phyloP scores from a whole-genome alignment of 2,113 vertebrate species.

The Peromyscus leucopus region DNA sequence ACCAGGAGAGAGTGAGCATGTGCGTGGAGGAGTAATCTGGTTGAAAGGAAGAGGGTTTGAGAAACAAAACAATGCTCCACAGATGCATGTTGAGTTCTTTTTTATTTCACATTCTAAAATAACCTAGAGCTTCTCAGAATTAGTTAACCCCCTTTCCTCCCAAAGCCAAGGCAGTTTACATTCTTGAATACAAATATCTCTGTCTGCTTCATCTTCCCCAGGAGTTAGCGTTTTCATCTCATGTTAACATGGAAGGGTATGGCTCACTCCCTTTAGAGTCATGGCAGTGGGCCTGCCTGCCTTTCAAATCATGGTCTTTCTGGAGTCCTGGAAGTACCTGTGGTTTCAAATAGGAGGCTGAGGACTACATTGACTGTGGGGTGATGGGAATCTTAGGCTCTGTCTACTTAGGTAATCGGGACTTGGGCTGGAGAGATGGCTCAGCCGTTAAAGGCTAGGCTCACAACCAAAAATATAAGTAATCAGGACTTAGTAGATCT shows the following conservation, averaged over 20 bases:
- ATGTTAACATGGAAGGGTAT: neutral
- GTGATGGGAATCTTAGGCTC: neutral
- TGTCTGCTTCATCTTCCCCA: neutral
- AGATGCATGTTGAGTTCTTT: neutral
- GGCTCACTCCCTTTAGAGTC: accelerated
- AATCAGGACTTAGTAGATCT: neutral
- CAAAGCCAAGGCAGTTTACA: neutral
- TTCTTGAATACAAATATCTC: neutral
- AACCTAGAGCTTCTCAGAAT: neutral
- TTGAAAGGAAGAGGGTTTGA: neutral
- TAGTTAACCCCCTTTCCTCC: neutral
- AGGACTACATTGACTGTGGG: neutral
- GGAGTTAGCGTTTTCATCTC: neutral
- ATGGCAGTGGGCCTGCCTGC: neutral
- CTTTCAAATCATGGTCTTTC: neutral
- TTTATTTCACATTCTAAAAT: neutral
- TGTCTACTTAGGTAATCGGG: neutral
- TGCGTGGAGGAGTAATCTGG: neutral
- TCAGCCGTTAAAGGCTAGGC: no score
- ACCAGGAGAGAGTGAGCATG: neutral
- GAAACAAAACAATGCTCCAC: neutral
- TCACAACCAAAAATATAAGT: no score
- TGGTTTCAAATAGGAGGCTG: neutral
- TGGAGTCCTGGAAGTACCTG: neutral
- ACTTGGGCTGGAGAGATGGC: neutral